Evolutionary conservation across 2,888 invertebrate genomes (phyloP).

Genomic region (Patella depressa): DNA sequence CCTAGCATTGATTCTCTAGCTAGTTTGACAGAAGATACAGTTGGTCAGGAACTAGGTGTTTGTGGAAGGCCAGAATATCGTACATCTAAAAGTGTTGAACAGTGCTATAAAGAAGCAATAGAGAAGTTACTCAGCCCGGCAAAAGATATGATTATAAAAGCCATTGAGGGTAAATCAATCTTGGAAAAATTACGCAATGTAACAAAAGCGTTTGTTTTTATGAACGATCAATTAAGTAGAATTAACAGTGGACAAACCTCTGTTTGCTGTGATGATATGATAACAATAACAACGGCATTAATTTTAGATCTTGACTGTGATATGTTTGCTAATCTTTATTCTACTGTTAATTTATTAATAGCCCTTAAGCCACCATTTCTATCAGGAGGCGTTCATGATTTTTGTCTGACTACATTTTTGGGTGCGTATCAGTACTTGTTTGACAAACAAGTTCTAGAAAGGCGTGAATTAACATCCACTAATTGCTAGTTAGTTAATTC

Average conservation of each 20-base stretch:
- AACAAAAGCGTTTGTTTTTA: slow-evolving; percentile 20
- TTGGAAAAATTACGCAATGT: slow-evolving; percentile 25
- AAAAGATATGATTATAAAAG: background rate
- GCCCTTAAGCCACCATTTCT: slow-evolving; percentile 60
- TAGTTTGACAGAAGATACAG: background rate
- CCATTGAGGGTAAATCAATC: slow-evolving; percentile 18
- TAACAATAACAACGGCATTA: slow-evolving; percentile 54
- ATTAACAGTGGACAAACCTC: slow-evolving; percentile 22
- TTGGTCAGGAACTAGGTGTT: background rate
- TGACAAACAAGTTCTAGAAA: slow-evolving; percentile 44
- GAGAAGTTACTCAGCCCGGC: slow-evolving; percentile 13
- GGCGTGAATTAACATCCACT: background rate
- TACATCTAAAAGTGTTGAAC: background rate
- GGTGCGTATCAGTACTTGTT: slow-evolving; percentile 62
- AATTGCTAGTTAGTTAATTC: background rate
- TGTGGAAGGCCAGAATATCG: no score
- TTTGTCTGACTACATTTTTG: slow-evolving; percentile 56
- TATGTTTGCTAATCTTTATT: slow-evolving; percentile 46
- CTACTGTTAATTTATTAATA: slow-evolving; percentile 53
- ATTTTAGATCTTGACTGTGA: slow-evolving; percentile 46
- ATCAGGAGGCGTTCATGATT: slow-evolving; percentile 58
- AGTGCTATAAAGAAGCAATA: slow-evolving; percentile 3
- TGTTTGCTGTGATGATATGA: slow-evolving; percentile 52
- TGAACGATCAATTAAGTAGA: slow-evolving; percentile 16
- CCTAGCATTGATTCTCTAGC: background rate